phyloP scores from a whole-genome alignment of 2,888 invertebrate species.

The Mimachlamys varia region DNA sequence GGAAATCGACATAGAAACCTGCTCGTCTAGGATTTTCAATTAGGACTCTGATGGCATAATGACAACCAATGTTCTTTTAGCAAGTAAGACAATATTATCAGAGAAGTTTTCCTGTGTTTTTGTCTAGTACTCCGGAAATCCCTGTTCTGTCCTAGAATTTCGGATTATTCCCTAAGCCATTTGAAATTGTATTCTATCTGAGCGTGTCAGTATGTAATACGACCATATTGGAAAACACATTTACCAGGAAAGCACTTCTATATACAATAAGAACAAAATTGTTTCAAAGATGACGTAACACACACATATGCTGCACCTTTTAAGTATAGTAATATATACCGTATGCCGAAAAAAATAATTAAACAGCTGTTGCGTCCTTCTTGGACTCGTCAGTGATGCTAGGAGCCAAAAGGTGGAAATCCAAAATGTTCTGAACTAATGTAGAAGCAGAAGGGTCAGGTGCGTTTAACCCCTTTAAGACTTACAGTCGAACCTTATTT shows the following conservation, averaged over 20 bases:
- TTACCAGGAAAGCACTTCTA: neutral
- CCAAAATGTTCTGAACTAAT: too few relatives aligned
- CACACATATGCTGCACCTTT: too few relatives aligned
- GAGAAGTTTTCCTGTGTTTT: neutral
- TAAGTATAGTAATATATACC: too few relatives aligned
- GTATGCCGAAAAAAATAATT: too few relatives aligned
- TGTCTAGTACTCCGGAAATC: slow-evolving; percentile 21
- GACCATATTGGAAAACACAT: neutral
- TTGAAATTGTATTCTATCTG: neutral
- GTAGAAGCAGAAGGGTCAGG: too few relatives aligned
- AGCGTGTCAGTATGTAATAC: neutral
- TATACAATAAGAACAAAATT: neutral
- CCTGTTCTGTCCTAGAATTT: slow-evolving; percentile 7
- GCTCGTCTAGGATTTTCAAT: slow-evolving; percentile 20
- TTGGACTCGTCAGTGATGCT: too few relatives aligned
- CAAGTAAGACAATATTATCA: slow-evolving; percentile 16
- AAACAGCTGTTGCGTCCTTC: too few relatives aligned
- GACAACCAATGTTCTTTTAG: slow-evolving; percentile 31
- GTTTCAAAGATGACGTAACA: too few relatives aligned
- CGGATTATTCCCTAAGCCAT: neutral
- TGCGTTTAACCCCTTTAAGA: too few relatives aligned
- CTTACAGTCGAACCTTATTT: too few relatives aligned
- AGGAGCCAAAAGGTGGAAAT: too few relatives aligned
- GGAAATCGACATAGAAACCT: slow-evolving; percentile 34
- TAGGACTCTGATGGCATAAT: neutral